Conservation (phyloP, 1,140 invertebrate genomes). For the Scaptodrosophila lebanonensis region DNA sequence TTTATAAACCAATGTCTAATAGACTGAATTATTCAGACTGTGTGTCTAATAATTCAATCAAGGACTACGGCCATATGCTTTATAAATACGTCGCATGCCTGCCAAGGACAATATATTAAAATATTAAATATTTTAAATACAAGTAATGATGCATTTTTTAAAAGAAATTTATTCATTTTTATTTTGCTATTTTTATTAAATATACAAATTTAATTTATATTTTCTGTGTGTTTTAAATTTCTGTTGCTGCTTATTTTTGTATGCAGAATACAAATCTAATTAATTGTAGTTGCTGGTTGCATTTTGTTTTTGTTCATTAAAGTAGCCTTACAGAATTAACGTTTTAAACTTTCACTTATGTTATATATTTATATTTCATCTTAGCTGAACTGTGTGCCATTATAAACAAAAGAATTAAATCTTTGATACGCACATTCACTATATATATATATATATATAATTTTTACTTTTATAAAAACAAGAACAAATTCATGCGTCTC, state of each 20-base stretch:
- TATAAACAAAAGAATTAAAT: conserved; percentile 67
- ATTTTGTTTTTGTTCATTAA: conserved; percentile 57
- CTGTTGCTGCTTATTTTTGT: conserved; percentile 58
- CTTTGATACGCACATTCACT: conserved; percentile 13
- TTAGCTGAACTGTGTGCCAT: conserved; percentile 61
- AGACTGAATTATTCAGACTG: too few relatives aligned
- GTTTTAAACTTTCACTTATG: conserved; percentile 71
- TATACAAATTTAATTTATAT: conserved; percentile 73
- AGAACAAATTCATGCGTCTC: conserved; percentile 18
- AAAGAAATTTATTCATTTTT: conserved; percentile 71
- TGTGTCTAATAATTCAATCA: too few relatives aligned
- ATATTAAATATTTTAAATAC: conserved; percentile 3
- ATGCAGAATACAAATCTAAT: conserved; percentile 71
- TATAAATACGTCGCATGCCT: too few relatives aligned
- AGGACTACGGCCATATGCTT: too few relatives aligned
- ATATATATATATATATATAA: conserved; percentile 7
- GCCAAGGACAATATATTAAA: conserved; percentile 30
- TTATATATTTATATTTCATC: conserved; percentile 44
- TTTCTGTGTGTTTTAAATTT: conserved; percentile 49
- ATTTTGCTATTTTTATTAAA: conserved; percentile 76
- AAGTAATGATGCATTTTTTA: conserved; percentile 42
- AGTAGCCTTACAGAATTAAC: conserved; percentile 65
- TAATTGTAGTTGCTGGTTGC: conserved; percentile 61
- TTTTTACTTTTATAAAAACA: too few relatives aligned
- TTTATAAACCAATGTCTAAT: neutral